These are phyloP conservation scores for Armadillidium nasatum DNA, from an alignment of 1,140 invertebrate genomes.

Conservation along the genomic window DNA sequence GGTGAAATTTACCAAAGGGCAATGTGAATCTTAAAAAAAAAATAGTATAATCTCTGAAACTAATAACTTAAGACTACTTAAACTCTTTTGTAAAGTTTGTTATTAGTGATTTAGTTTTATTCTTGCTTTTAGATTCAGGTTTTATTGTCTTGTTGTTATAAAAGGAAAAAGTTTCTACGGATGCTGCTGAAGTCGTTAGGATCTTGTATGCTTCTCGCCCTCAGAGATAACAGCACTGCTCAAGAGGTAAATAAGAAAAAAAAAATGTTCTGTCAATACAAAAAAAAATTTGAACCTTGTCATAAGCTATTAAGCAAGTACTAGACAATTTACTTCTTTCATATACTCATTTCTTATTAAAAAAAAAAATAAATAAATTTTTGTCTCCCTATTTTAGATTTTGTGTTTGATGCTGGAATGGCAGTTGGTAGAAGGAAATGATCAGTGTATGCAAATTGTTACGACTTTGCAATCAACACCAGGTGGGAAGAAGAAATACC, in stretches of 20 bases:
- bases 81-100: no score
- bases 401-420: constrained; percentile 78
- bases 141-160: constrained; percentile 69
- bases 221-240: constrained; percentile 61
- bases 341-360: background rate
- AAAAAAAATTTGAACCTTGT: constrained; percentile 37
- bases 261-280: no score
- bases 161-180: constrained; percentile 69
- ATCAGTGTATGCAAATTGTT: constrained; percentile 69
- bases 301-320: constrained; percentile 48
- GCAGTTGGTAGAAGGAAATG: constrained; percentile 62
- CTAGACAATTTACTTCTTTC: background rate
- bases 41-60: no score
- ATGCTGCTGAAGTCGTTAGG: constrained; percentile 65
- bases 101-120: no score
- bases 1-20: no score
- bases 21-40: no score
- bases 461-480: constrained; percentile 73
- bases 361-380: background rate
- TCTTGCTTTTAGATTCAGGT: constrained; percentile 60
- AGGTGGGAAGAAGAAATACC: constrained; percentile 65
- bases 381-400: constrained; percentile 52
- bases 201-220: constrained; percentile 68
- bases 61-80: no score
- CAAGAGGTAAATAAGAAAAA: constrained; percentile 47